These are phyloP conservation scores for Brachypteracias leptosomus DNA, from an alignment of 2,113 vertebrate genomes.

Conservation along the genomic window DNA sequence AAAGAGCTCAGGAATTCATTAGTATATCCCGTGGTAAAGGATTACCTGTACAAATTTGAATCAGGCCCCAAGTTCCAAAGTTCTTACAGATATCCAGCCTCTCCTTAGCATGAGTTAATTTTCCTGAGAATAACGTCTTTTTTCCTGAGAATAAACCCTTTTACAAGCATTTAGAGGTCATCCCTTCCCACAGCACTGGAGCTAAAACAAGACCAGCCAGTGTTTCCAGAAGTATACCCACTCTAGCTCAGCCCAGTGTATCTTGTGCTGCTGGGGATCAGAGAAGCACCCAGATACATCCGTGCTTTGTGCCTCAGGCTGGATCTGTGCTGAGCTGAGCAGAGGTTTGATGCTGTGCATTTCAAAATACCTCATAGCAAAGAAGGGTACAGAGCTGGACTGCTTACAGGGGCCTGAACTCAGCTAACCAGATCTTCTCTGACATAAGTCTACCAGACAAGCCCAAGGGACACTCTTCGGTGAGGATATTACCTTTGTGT, in stretches of 20 bases:
- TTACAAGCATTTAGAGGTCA: neutral
- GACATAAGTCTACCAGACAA: neutral
- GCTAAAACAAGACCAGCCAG: conserved; percentile 23
- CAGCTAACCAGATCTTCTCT: neutral
- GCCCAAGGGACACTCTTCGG: neutral
- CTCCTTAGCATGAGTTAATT: neutral
- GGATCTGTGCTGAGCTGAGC: neutral
- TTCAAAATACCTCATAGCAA: neutral
- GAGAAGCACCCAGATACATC: neutral
- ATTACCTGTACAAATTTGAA: neutral
- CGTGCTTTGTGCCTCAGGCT: neutral
- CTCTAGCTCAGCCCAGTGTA: neutral
- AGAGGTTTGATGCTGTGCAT: neutral
- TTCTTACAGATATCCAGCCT: neutral
- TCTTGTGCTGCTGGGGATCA: neutral
- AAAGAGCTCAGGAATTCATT: neutral
- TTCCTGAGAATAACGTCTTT: neutral
- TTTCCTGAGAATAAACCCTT: conserved; percentile 17
- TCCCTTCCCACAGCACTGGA: neutral
- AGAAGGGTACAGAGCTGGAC: neutral
- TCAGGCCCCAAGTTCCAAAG: neutral
- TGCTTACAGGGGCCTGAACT: neutral
- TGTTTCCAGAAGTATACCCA: conserved; percentile 1
- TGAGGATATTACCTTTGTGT: neutral
- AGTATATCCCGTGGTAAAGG: neutral